phyloP scores from a whole-genome alignment of 2,888 invertebrate species.

The Trachelus tabidus region DNA sequence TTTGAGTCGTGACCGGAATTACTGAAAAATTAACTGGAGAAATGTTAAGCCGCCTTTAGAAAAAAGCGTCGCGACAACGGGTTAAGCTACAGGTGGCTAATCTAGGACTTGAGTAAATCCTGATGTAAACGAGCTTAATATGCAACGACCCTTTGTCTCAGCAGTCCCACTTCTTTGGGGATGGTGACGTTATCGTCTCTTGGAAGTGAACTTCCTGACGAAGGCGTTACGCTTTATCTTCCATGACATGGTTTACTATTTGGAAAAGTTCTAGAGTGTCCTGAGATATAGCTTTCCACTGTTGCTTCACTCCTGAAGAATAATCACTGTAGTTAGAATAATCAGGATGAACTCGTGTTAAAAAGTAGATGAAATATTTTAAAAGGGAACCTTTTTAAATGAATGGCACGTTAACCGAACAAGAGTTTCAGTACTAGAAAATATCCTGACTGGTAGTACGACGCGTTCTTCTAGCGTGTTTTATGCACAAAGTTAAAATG shows the following conservation, averaged over 20 bases:
- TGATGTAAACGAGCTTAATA: neutral
- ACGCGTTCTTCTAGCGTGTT: no score
- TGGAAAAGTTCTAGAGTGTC: neutral
- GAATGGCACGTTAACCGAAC: neutral
- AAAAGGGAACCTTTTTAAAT: neutral
- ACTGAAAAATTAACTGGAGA: neutral
- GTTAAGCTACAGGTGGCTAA: neutral
- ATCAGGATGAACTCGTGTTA: neutral
- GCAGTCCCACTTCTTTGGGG: neutral
- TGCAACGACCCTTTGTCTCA: neutral
- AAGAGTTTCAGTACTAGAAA: neutral
- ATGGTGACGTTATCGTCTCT: neutral
- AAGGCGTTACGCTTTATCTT: neutral
- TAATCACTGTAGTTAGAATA: neutral
- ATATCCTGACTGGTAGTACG: no score
- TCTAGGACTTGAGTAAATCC: neutral
- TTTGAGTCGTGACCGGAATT: neutral
- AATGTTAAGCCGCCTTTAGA: neutral
- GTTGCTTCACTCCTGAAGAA: no score
- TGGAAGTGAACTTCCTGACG: neutral
- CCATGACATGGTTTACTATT: neutral
- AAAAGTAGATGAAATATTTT: neutral
- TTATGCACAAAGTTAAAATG: no score
- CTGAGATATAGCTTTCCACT: neutral
- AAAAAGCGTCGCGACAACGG: neutral